phyloP scores from a whole-genome alignment of 2,113 vertebrate species.

The Gallinago paraguaiae region DNA sequence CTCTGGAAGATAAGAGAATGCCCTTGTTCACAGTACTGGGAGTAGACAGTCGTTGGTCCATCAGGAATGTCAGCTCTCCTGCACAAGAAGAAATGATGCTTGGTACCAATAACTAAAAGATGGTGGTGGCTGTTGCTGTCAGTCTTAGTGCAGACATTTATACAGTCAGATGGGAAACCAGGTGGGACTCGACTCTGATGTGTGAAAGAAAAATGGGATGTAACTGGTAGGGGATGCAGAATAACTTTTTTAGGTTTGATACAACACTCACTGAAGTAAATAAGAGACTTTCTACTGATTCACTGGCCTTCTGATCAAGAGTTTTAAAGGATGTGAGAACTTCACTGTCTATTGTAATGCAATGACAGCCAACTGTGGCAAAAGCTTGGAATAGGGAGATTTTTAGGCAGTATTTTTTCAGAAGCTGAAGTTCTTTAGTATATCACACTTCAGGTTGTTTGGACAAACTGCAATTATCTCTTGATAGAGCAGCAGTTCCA shows the following conservation, averaged over 20 bases:
- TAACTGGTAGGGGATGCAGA: neutral
- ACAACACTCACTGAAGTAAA: neutral
- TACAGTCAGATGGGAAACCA: neutral
- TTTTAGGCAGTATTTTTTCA: neutral
- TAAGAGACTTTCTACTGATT: neutral
- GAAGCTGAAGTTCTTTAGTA: neutral
- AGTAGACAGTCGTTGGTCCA: neutral
- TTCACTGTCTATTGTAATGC: neutral
- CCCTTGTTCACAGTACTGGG: neutral
- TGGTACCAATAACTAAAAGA: accelerated
- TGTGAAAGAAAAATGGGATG: neutral
- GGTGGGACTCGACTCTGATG: neutral
- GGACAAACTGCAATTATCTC: neutral
- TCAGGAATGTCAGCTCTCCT: neutral
- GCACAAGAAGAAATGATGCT: neutral
- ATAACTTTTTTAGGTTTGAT: neutral
- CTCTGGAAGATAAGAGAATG: neutral
- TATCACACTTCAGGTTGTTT: neutral
- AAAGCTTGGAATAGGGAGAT: neutral
- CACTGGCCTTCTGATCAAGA: neutral
- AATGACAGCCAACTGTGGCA: neutral
- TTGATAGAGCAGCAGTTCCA: neutral
- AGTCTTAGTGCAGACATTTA: neutral
- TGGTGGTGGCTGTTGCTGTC: accelerated
- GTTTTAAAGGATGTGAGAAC: neutral